Conservation (phyloP, 2,113 vertebrate species). For the Colossoma macropomum region DNA sequence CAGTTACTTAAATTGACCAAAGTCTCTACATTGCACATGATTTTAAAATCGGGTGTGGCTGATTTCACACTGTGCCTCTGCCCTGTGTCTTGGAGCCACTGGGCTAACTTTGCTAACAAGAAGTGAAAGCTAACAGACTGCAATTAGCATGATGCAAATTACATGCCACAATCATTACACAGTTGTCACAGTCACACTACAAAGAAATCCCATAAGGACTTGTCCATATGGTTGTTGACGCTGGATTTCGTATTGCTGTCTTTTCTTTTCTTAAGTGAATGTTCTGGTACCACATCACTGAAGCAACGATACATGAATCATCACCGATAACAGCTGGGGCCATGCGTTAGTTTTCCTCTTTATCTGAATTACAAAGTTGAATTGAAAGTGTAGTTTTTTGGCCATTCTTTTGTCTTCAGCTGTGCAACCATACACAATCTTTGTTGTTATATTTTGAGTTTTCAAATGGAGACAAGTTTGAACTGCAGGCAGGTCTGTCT, state of each 20-base stretch:
- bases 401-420: no score
- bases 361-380: background rate
- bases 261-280: background rate
- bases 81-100: background rate
- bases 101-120: slow-evolving; percentile 13
- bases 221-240: background rate
- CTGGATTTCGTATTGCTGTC: background rate
- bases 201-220: slow-evolving; percentile 4
- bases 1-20: background rate
- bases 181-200: slow-evolving; percentile 16
- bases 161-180: slow-evolving; percentile 31
- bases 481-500: no score
- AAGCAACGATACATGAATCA: background rate
- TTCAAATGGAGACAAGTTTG: no score
- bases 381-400: no score
- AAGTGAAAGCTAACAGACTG: slow-evolving; percentile 22
- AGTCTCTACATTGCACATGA: background rate
- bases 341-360: background rate
- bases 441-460: no score
- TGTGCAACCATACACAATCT: no score
- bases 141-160: slow-evolving; percentile 34
- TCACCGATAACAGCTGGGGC: background rate
- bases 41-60: background rate
- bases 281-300: background rate
- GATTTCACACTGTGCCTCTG: background rate